Evolutionary conservation across 2,113 vertebrate species (phyloP), one percentile per base, ranked within the genome.

Genomic region (Saccopteryx bilineata): DNA sequence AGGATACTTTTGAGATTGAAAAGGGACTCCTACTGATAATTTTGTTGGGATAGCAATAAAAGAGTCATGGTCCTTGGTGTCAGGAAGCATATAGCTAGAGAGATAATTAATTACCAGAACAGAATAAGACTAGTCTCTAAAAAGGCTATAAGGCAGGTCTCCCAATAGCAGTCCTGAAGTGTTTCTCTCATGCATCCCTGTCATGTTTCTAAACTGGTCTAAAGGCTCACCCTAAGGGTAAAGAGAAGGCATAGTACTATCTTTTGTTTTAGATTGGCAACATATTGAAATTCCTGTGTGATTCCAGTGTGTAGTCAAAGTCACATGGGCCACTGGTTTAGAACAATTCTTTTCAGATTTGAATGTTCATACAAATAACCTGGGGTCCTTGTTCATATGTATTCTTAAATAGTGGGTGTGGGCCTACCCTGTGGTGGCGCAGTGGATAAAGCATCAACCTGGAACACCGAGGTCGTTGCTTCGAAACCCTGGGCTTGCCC

Each of bases 131-230:
- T 68, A 79, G 31, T 78, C 10, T 83, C 85, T 69, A 65, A 50
- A 74, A 87, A 6, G 63, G 21, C 33, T 61, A 48, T 72, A 83
- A 96, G 50, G 72, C 24, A 69, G 26, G 19, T 54, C 54, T 85
- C 72, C 18, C 18, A 48, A 48, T 0, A n/a, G 24, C 18, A 65
- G 10, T 71, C 31, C 76, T 61, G 11, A 61, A 90, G 8, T 56
- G 7, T 39, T 84, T 94, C 50, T 71, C 24, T 52, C 78, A 6
- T 4, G 2, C 9, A 75, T 65, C 39, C 56, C 28, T 33, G 18
- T 61, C 24, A 48, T 76, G 9, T 82, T 95, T 91, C 94, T 58
- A 89, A 93, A 83, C 4, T 61, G 21, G 21, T 69, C n/a, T 18
- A 89, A 66, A 31, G 61, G 39, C 26, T 95, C 28, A 69, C 11